Conservation (phyloP, 2,113 vertebrate genomes). For the Burhinus bistriatus region DNA sequence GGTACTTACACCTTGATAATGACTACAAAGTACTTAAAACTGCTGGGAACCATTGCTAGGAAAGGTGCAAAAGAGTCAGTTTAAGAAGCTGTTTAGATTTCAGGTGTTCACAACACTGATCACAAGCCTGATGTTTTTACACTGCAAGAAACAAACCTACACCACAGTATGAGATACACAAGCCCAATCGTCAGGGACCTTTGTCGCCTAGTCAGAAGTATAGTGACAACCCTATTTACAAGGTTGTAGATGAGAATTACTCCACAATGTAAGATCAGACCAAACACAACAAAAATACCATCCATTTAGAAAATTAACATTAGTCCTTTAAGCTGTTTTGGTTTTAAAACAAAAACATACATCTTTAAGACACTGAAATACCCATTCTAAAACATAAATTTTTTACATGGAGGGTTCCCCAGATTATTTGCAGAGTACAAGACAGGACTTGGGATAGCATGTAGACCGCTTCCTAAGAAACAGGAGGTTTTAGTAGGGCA, state of each 20-base stretch:
- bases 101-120: background rate
- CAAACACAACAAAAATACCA: background rate
- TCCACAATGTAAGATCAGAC: background rate
- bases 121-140: background rate
- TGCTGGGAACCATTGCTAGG: background rate
- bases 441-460: background rate
- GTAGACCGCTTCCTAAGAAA: background rate
- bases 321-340: background rate
- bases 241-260: background rate
- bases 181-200: background rate
- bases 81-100: background rate
- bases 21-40: background rate
- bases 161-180: background rate
- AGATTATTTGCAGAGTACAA: background rate
- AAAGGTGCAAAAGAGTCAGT: background rate
- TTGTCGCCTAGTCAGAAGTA: background rate
- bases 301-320: background rate
- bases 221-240: background rate
- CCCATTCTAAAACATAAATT: background rate
- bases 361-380: background rate
- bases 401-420: background rate
- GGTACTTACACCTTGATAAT: background rate
- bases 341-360: background rate
- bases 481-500: background rate
- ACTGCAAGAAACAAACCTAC: background rate